These are phyloP conservation scores for Chamaea fasciata DNA, from an alignment of 2,113 vertebrate species.

Conservation along the genomic window DNA sequence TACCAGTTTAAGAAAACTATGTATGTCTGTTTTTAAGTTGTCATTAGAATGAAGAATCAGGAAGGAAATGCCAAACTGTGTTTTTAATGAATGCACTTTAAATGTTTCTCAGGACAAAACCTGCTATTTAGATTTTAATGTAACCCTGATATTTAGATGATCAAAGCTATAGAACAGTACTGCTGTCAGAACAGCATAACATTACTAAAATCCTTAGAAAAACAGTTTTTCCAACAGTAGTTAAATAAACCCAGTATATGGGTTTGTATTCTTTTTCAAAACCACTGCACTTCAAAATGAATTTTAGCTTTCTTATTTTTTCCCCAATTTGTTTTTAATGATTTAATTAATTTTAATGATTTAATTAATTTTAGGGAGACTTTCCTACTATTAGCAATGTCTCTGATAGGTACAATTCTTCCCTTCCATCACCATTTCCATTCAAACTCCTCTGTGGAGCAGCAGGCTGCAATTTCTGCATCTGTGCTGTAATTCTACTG, in stretches of 20 bases:
- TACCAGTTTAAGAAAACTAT: background rate
- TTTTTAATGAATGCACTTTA: background rate
- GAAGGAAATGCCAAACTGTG: background rate
- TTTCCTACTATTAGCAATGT: background rate
- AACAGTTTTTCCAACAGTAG: background rate
- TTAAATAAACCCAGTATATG: background rate
- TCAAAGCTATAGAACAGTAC: background rate
- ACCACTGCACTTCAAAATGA: background rate
- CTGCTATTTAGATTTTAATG: background rate
- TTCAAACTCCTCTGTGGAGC: background rate
- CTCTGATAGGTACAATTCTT: background rate
- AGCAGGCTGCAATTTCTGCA: conserved; percentile 44
- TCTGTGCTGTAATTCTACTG: conserved; percentile 26
- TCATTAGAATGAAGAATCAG: background rate
- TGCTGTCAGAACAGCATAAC: background rate
- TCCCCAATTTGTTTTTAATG: background rate
- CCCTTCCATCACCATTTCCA: background rate
- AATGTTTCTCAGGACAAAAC: background rate
- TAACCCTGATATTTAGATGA: background rate
- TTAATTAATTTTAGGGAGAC: background rate
- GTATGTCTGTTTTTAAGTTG: background rate
- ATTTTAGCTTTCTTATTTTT: background rate
- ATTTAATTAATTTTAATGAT: background rate
- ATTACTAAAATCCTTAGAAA: background rate
- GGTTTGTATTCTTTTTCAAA: background rate